These are phyloP conservation scores for Meriones psammophilus DNA, from an alignment of 2,797 vertebrate species.

Conservation along the genomic window DNA sequence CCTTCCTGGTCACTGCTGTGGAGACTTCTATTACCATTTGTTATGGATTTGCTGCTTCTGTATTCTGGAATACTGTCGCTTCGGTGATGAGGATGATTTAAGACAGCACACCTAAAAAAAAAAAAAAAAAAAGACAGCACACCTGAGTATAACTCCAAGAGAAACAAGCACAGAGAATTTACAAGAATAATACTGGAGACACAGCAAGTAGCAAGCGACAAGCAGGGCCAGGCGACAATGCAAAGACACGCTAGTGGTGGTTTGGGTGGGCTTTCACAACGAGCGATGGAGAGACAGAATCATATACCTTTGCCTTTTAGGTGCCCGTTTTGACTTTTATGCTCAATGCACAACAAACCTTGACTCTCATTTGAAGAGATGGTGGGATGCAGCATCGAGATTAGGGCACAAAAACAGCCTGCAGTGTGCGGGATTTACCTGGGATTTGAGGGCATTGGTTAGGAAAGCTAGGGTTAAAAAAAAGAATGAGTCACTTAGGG, in stretches of 20 bases:
- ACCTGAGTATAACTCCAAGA: conserved; percentile 43
- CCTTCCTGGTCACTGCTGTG: not conserved
- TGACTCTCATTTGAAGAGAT: conserved; percentile 69
- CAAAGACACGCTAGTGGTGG: conserved; percentile 56
- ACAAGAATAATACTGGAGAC: conserved; percentile 56
- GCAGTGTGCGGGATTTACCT: conserved; percentile 70
- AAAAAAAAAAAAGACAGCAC: not conserved
- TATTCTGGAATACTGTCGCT: conserved; percentile 61
- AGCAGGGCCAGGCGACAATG: conserved; percentile 32
- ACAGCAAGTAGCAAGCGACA: conserved; percentile 62
- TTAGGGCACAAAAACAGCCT: conserved; percentile 73
- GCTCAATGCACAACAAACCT: conserved; percentile 67
- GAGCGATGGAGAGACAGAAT: conserved; percentile 62
- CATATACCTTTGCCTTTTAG: conserved; percentile 44
- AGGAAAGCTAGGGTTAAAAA: conserved; percentile 80
- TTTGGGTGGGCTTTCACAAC: conserved; percentile 67
- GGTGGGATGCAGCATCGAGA: conserved; percentile 71
- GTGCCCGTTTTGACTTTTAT: conserved; percentile 70
- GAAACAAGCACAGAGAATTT: conserved; percentile 49
- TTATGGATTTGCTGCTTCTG: not conserved
- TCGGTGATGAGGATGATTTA: conserved; percentile 35
- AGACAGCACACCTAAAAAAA: not conserved
- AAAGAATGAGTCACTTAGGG: conserved; percentile 71
- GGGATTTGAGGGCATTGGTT: conserved; percentile 77
- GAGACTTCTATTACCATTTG: not conserved